Evolutionary conservation across 2,113 vertebrate genomes (phyloP), one percentile per base, ranked within the genome.

Genomic region (Macrotis lagotis): DNA sequence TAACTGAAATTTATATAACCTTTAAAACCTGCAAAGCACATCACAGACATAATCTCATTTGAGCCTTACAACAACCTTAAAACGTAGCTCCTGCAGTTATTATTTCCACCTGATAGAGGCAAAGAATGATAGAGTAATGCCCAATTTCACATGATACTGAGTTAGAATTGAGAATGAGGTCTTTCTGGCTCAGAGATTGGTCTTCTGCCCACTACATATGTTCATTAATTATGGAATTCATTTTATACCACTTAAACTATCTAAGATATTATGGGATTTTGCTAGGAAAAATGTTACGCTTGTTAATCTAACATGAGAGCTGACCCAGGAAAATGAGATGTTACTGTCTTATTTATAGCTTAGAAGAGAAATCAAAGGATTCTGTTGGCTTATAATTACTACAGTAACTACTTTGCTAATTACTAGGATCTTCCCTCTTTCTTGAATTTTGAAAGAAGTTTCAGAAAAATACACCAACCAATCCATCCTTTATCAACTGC

Each of bases 161-260:
- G 28, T 11, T 66, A 12, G 55, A 28, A 14, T 66, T 66, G 31
- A 66, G 28, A 66, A 66, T 37, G 31, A 66, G 11, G 55, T 66
- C 11, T 37, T 37, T 31, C 31, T 66, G 31, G 3, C 55, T 66
- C 55, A 66, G 55, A 59, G 11, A 3, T 31, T 66, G 11, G 55
- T 31, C 12, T 12, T 66, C 55, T 66, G 55, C 12, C 28, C 11
- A 37, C 31, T 66, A 66, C 55, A 66, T 66, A 66, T 37, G 12
- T 5, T 66, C 55, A 66, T 66, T 37, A 37, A 66, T 66, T 92
- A 49, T 37, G 74, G 89, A 92, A 50, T 14, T 11, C 24, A 53
- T 93, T 93, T 93, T 8, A 48, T 48, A 28, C 94, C 53, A 90
- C 91, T 48, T 91, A 93, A 95, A 93, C 74, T 24, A 48, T 48